Evolutionary conservation across 2,888 invertebrate genomes (phyloP).

Genomic region (Ferrisia virgata): DNA sequence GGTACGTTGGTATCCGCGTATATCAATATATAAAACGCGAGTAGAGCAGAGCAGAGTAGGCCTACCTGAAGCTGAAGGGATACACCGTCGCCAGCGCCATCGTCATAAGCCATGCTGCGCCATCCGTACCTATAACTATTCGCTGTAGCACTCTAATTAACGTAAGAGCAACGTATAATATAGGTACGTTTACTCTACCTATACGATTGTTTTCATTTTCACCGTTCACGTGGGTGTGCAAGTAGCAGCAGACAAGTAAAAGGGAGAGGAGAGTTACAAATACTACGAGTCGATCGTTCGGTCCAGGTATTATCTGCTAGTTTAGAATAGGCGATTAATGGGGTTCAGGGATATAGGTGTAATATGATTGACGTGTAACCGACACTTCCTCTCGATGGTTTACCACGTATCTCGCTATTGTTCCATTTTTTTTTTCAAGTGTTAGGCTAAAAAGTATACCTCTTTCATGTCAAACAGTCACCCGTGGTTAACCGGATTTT

Average conservation of each 20-base stretch:
- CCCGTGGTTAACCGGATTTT: not conserved
- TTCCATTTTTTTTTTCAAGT: not conserved
- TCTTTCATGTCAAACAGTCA: not conserved
- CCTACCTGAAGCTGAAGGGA: constrained; percentile 1
- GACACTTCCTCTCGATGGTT: not conserved
- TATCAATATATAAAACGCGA: not conserved
- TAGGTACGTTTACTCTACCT: no score
- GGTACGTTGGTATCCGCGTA: not conserved
- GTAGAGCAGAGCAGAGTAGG: not conserved
- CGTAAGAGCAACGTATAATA: no score
- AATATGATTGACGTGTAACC: constrained; percentile 7
- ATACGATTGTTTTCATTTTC: constrained; percentile 7
- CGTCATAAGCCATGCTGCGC: not conserved
- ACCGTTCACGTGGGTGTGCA: not conserved
- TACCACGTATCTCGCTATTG: not conserved
- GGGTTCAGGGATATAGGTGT: not conserved
- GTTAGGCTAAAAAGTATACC: not conserved
- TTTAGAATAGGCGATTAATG: constrained; percentile 5
- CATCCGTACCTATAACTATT: not conserved
- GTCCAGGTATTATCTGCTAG: not conserved
- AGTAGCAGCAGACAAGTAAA: not conserved
- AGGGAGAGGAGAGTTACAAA: not conserved
- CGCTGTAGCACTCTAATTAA: not conserved
- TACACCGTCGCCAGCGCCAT: no score
- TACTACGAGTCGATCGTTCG: not conserved